A percentile compares a stretch with the other conserved stretches of the same genome.
These are phyloP conservation scores for Glomeris maerens DNA, from an alignment of 1,140 invertebrate genomes.

Conservation along the genomic window DNA sequence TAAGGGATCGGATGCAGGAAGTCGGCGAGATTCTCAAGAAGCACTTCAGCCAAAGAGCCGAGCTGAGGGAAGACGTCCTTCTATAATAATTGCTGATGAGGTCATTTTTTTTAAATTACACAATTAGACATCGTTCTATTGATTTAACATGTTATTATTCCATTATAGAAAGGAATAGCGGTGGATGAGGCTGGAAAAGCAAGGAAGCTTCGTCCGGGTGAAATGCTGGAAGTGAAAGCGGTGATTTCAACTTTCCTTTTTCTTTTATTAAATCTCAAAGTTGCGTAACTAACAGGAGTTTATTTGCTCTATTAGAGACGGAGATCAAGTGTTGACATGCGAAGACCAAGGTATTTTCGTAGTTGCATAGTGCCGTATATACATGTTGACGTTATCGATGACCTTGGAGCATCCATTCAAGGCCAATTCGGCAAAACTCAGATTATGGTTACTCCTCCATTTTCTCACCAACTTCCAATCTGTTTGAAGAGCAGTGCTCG, in stretches of 20 bases:
- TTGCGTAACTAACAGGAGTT: background rate
- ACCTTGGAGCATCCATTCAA: too few species aligned
- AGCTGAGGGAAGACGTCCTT: slow-evolving; percentile 60
- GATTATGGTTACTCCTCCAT: too few species aligned
- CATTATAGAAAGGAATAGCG: slow-evolving; percentile 21
- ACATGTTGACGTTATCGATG: too few species aligned
- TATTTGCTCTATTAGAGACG: slow-evolving; percentile 5
- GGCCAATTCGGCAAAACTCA: too few species aligned
- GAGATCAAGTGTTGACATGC: slow-evolving; percentile 17
- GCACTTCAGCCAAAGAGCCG: slow-evolving; percentile 2
- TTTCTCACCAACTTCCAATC: too few species aligned
- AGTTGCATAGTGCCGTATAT: too few species aligned
- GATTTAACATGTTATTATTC: background rate
- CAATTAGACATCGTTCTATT: slow-evolving; percentile 10
- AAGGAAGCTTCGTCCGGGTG: slow-evolving; percentile 25
- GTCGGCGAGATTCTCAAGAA: slow-evolving; percentile 51
- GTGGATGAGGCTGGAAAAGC: slow-evolving; percentile 22
- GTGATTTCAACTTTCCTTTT: slow-evolving; percentile 12
- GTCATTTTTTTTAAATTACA: slow-evolving; percentile 38
- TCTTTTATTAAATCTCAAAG: slow-evolving; percentile 6
- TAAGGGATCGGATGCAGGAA: slow-evolving; percentile 48
- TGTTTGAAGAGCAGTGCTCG: too few species aligned
- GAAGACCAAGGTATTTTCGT: slow-evolving; percentile 15
- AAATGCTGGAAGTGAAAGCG: slow-evolving; percentile 23
- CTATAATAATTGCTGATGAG: slow-evolving; percentile 84